Conservation (phyloP, 2,888 invertebrate genomes). For the Trichopria drosophilae region DNA sequence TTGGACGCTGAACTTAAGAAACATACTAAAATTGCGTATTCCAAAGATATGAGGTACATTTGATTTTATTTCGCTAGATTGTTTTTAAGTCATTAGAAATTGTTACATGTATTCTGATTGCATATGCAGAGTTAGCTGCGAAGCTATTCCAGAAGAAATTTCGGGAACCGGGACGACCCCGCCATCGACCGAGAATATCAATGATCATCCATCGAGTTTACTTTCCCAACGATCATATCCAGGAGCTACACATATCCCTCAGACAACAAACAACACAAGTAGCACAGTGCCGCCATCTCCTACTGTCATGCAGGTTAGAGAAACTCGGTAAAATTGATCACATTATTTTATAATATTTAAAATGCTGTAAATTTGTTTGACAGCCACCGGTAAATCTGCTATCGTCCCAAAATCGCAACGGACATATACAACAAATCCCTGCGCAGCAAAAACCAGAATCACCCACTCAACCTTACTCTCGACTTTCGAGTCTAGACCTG, state of each 20-base stretch:
- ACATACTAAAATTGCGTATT: constrained; percentile 67
- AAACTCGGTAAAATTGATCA: constrained; percentile 1
- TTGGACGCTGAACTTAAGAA: constrained; percentile 63
- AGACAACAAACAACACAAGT: constrained; percentile 51
- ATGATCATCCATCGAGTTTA: constrained; percentile 59
- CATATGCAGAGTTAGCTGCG: constrained; percentile 73
- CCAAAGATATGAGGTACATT: constrained; percentile 69
- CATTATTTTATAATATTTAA: constrained; percentile 6
- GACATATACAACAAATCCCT: constrained; percentile 38
- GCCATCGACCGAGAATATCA: constrained; percentile 61
- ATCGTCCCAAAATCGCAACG: constrained; percentile 44
- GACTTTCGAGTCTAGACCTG: constrained; percentile 56
- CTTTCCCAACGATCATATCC: constrained; percentile 61
- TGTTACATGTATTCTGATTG: not conserved
- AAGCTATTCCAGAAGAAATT: constrained; percentile 89
- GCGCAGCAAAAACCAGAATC: constrained; percentile 67
- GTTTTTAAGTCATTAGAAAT: not conserved
- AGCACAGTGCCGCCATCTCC: constrained; percentile 61
- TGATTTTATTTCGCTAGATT: not conserved
- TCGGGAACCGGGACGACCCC: constrained; percentile 73
- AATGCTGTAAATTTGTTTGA: constrained; percentile 9
- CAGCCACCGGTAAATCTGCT: constrained; percentile 49
- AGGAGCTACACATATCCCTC: constrained; percentile 56
- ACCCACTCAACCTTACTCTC: constrained; percentile 65
- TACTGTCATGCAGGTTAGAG: constrained; percentile 49